A percentile compares a stretch with the other conserved stretches of the same genome.
Evolutionary conservation across 2,113 vertebrate genomes (phyloP).

Genomic region (Gavialis gangeticus): DNA sequence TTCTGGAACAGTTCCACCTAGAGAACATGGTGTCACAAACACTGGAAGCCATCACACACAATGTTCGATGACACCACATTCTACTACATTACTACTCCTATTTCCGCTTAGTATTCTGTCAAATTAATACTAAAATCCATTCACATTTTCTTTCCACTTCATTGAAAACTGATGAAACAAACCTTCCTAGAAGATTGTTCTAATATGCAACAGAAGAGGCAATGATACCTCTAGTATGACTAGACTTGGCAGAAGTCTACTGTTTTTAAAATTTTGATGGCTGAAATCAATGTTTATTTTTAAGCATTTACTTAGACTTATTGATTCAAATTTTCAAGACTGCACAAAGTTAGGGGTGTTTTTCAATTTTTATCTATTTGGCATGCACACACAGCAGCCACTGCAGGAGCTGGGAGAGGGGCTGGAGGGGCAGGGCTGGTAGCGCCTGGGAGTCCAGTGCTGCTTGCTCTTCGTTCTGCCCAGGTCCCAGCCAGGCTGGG

Average conservation of each 20-base stretch:
- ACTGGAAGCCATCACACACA: neutral
- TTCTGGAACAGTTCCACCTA: neutral
- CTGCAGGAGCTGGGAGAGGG: too few species aligned
- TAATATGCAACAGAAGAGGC: neutral
- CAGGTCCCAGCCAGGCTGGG: too few species aligned
- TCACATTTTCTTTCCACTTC: neutral
- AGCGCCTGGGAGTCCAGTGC: too few species aligned
- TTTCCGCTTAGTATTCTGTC: neutral
- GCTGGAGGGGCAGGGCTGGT: too few species aligned
- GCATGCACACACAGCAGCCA: too few species aligned
- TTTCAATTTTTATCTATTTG: too few species aligned
- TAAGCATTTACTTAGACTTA: too few species aligned
- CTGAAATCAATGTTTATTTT: too few species aligned
- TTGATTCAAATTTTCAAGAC: too few species aligned
- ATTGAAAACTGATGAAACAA: neutral
- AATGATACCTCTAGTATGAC: neutral
- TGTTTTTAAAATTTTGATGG: neutral
- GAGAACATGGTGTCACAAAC: neutral
- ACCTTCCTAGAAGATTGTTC: neutral
- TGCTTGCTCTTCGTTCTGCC: too few species aligned
- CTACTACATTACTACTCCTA: neutral
- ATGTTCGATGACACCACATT: neutral
- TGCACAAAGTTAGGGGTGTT: too few species aligned
- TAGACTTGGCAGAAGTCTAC: neutral
- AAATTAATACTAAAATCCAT: neutral